A percentile compares a stretch with the other conserved stretches of the same genome.
Evolutionary conservation across 2,113 vertebrate genomes (phyloP).

Genomic region (Pelvicachromis taeniatus): DNA sequence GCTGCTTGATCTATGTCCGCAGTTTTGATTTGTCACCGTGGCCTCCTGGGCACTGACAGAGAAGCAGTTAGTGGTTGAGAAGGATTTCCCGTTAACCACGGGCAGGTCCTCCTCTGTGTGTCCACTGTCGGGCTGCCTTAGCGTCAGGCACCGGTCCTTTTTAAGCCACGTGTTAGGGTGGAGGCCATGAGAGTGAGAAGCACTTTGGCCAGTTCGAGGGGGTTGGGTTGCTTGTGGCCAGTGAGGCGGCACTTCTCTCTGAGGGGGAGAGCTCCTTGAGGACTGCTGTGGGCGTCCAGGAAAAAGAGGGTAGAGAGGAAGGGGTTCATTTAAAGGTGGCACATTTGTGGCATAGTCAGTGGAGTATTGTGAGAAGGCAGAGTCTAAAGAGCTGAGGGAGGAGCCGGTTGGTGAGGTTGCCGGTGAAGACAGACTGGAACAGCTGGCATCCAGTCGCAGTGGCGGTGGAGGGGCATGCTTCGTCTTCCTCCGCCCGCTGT

Average conservation of each 20-base stretch:
- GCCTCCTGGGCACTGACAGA: neutral
- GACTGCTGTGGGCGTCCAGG: slow-evolving; percentile 17
- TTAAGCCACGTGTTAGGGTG: slow-evolving; percentile 79
- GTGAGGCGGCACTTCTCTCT: slow-evolving; percentile 7
- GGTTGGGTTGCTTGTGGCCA: slow-evolving; percentile 54
- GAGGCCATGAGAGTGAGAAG: slow-evolving; percentile 63
- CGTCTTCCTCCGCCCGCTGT: slow-evolving; percentile 63
- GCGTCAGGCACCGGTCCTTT: slow-evolving; percentile 73
- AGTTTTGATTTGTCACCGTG: neutral
- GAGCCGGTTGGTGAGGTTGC: slow-evolving; percentile 85
- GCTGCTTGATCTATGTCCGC: slow-evolving; percentile 23
- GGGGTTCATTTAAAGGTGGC: slow-evolving; percentile 25
- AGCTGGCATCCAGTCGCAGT: slow-evolving; percentile 77
- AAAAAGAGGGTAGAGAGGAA: slow-evolving; percentile 26
- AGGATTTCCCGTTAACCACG: neutral
- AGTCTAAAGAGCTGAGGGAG: slow-evolving; percentile 86
- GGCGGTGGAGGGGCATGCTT: slow-evolving; percentile 69
- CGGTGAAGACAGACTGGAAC: slow-evolving; percentile 86
- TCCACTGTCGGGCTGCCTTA: slow-evolving; percentile 64
- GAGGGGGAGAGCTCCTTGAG: slow-evolving; percentile 47
- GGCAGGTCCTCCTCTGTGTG: slow-evolving; percentile 38
- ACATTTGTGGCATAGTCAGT: slow-evolving; percentile 78
- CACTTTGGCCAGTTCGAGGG: slow-evolving; percentile 34
- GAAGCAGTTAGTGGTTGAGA: neutral
- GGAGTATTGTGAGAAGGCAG: slow-evolving; percentile 88